Conservation (phyloP, 2,888 invertebrate species). For the Dendrolimus houi region DNA sequence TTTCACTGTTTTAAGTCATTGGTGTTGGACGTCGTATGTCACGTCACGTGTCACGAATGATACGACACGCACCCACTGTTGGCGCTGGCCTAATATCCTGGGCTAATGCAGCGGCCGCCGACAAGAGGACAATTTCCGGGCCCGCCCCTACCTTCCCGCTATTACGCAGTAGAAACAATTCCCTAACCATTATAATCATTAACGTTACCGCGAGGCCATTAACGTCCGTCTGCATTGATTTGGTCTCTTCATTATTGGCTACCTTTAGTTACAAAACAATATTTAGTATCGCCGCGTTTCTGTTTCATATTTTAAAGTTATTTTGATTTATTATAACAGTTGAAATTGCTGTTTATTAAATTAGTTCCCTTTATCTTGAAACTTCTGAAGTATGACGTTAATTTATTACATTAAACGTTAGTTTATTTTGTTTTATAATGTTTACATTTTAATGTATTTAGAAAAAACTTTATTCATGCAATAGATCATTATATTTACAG, state of each 20-base stretch:
- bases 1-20: conserved; percentile 23
- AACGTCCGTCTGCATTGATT: conserved; percentile 42
- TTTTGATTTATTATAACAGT: conserved; percentile 20
- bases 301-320: neutral
- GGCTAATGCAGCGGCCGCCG: conserved; percentile 58
- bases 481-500: too few relatives aligned
- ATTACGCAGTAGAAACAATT: conserved; percentile 66
- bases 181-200: conserved; percentile 61
- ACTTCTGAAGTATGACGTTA: neutral
- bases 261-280: neutral
- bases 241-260: conserved; percentile 26
- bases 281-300: neutral
- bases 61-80: conserved; percentile 46
- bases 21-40: conserved; percentile 31
- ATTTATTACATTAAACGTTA: conserved; percentile 10
- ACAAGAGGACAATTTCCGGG: conserved; percentile 72
- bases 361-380: conserved; percentile 14
- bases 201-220: conserved; percentile 43
- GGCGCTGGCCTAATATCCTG: conserved; percentile 57
- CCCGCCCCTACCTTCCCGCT: conserved; percentile 59
- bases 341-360: conserved; percentile 20
- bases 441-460: neutral
- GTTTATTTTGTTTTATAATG: neutral
- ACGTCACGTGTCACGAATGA: conserved; percentile 54
- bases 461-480: too few relatives aligned